Evolutionary conservation across 2,797 vertebrate species (phyloP), one percentile per base, ranked within the genome.

Genomic region (Lerista edwardsae): DNA sequence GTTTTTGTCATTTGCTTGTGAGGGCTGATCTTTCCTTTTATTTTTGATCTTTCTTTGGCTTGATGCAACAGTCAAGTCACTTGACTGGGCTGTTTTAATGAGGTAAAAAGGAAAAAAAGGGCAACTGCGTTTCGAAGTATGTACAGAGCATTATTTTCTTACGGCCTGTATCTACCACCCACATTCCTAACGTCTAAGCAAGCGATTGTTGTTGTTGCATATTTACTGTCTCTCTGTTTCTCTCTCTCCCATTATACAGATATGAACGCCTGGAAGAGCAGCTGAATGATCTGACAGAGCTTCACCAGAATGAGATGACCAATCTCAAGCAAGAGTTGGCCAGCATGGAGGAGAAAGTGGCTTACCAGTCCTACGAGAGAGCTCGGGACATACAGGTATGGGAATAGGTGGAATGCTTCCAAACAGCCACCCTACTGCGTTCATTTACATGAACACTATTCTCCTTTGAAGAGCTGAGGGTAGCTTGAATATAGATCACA

Each of bases 321-420:
- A 99, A 99, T 95, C 97, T 99, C 77, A 99, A 99, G 93, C 98
- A 99, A 95, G 98, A 99, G 90, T 96, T 99, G 73, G 98, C 98
- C 93, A 99, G 98, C 95, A 99, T 99, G 98, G 98, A 99, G 95
- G 98, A 99, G 92, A 99, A 99, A 91, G 98, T 99, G 89, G 98
- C 98, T 83, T 99, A 99, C 93, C 98, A 99, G 95, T 99, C 98
- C 57, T 99, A 99, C 0, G 98, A 99, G 94, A 97, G 98, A 88
- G 98, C 98, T 0, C 96, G 98, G 87, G 98, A 99, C 96, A 99
- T 99, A 91, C 98, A 99, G 98, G 98, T 98, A 94, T 1, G 59
- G 31, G 74, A 39, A n/a, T 0, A 0, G 0, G 11, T 64, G 25
- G 34, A 12, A 61, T 51, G 39, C 9, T 73, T 36, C 14, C 10